Conservation (phyloP, 1,140 invertebrate genomes). For the Thaumatotibia leucotreta region DNA sequence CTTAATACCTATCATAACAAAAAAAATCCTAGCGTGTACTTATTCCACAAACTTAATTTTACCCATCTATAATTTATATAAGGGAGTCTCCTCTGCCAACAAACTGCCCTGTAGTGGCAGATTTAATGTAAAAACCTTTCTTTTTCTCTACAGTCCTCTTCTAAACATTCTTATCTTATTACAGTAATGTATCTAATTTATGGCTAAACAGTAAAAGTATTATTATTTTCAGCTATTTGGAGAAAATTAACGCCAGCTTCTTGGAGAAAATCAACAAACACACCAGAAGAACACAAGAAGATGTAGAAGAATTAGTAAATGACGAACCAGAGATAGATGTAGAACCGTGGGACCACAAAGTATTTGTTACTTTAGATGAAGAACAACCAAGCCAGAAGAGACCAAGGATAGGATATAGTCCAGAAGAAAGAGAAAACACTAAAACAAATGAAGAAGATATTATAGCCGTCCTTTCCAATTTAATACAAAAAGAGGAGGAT, state of each 20-base stretch:
- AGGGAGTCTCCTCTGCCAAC: too few relatives aligned
- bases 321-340: not conserved
- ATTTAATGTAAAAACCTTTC: too few relatives aligned
- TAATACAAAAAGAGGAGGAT: slow-evolving; percentile 14
- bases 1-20: too few relatives aligned
- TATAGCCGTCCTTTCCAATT: not conserved
- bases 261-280: not conserved
- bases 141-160: too few relatives aligned
- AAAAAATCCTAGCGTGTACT: too few relatives aligned
- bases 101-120: too few relatives aligned
- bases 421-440: not conserved
- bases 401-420: not conserved
- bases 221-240: not conserved
- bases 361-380: not conserved
- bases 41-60: too few relatives aligned
- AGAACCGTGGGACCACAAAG: not conserved
- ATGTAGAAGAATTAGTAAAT: not conserved
- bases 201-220: not conserved
- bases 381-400: not conserved
- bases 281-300: too few relatives aligned
- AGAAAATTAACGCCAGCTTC: not conserved
- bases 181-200: not conserved
- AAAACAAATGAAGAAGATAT: not conserved
- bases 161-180: not conserved
- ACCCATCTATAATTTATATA: too few relatives aligned